phyloP scores from a whole-genome alignment of 2,888 invertebrate species.

The Diachrysia chrysitis region DNA sequence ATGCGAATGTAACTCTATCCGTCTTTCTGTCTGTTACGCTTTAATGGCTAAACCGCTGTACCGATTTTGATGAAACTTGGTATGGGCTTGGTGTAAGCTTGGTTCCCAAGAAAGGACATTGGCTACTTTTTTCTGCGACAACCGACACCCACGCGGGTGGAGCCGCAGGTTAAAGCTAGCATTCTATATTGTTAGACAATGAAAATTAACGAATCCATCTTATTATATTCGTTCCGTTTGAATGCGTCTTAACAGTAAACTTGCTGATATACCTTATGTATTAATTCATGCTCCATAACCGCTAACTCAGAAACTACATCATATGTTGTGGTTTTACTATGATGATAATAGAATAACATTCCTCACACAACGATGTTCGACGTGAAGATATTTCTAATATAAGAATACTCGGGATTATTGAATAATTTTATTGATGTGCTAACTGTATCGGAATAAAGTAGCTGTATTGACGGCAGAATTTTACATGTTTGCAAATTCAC shows the following conservation, averaged over 20 bases:
- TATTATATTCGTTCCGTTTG: background rate
- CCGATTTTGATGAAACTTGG: too few relatives aligned
- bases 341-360: slow-evolving; percentile 30
- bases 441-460: background rate
- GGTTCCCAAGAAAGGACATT: too few relatives aligned
- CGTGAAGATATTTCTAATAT: slow-evolving; percentile 18
- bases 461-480: background rate
- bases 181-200: background rate
- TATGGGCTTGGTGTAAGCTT: too few relatives aligned
- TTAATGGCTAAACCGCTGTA: too few relatives aligned
- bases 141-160: too few relatives aligned
- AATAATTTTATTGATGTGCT: background rate
- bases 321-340: slow-evolving; percentile 46
- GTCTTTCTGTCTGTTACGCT: too few relatives aligned
- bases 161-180: too few relatives aligned
- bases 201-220: background rate
- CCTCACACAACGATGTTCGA: slow-evolving; percentile 34
- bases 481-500: background rate
- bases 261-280: background rate
- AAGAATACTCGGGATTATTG: background rate
- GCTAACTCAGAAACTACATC: slow-evolving; percentile 23
- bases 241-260: background rate
- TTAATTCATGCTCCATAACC: slow-evolving; percentile 34
- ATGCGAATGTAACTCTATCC: too few relatives aligned
- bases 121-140: too few relatives aligned